These are phyloP conservation scores for Euura saliciscinereae DNA, from an alignment of 1,140 invertebrate genomes.

Conservation along the genomic window DNA sequence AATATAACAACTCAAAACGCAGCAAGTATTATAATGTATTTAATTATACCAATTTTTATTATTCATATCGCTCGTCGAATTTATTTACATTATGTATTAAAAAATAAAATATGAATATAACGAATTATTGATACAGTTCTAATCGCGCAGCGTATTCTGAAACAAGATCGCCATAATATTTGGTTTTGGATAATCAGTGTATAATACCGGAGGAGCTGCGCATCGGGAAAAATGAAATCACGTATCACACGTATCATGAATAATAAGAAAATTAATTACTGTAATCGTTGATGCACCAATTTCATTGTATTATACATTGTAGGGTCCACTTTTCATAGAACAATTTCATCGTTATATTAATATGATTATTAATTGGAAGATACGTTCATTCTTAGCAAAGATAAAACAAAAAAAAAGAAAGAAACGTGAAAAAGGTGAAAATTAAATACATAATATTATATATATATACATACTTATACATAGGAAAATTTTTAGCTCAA, in stretches of 20 bases:
- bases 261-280: slow-evolving; percentile 7
- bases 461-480: not conserved
- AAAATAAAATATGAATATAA: slow-evolving; percentile 6
- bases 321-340: not conserved
- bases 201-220: not conserved
- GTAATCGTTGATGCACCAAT: slow-evolving; percentile 7
- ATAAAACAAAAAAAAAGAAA: not conserved
- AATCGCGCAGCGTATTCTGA: not conserved
- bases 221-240: slow-evolving; percentile 11
- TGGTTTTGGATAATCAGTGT: not conserved
- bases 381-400: not conserved
- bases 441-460: not conserved
- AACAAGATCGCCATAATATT: not conserved
- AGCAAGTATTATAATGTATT: slow-evolving; percentile 18
- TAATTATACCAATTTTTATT: not conserved
- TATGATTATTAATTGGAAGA: not conserved
- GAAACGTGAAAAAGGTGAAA: not conserved
- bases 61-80: slow-evolving; percentile 12
- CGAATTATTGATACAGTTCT: no score
- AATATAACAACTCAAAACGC: slow-evolving; percentile 16
- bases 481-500: slow-evolving; percentile 2
- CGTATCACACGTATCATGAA: slow-evolving; percentile 10
- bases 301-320: slow-evolving; percentile 7
- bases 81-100: slow-evolving; percentile 11
- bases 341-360: not conserved